Evolutionary conservation across 2,888 invertebrate genomes (phyloP).

Genomic region (Steinernema scapterisci): DNA sequence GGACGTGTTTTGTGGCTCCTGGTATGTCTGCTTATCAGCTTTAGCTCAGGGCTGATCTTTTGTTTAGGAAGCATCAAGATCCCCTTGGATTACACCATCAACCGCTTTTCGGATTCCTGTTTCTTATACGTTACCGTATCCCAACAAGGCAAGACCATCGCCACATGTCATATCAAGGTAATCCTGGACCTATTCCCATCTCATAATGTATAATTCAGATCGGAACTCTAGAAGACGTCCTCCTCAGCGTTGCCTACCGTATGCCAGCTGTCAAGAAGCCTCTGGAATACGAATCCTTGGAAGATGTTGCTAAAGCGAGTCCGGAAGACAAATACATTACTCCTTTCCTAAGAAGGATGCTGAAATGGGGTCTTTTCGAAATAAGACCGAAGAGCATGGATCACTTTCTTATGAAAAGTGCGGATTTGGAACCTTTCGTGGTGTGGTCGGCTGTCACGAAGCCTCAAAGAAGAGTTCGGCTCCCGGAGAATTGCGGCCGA

Average conservation of each 20-base stretch:
- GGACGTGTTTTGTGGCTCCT: background rate
- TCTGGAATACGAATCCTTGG: background rate
- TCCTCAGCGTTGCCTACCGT: background rate
- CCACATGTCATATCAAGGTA: background rate
- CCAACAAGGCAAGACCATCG: background rate
- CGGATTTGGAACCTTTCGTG: background rate
- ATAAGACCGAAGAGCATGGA: background rate
- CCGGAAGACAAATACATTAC: background rate
- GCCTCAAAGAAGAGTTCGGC: background rate
- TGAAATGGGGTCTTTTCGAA: constrained; percentile 4
- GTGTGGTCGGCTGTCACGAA: background rate
- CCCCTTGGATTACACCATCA: background rate
- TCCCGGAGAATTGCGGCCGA: background rate
- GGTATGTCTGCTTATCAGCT: no score
- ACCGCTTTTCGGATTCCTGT: background rate
- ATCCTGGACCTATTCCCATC: background rate
- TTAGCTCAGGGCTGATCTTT: background rate
- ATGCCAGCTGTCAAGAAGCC: background rate
- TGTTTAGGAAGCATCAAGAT: background rate
- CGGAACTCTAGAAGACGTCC: background rate
- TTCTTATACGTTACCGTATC: background rate
- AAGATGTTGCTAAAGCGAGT: background rate
- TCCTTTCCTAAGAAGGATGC: background rate
- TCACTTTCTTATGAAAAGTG: background rate
- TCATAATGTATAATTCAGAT: background rate